Base-by-base conservation (phyloP, 2,888 invertebrate genomes). In the Caenorhabditis doughertyi region DNA sequence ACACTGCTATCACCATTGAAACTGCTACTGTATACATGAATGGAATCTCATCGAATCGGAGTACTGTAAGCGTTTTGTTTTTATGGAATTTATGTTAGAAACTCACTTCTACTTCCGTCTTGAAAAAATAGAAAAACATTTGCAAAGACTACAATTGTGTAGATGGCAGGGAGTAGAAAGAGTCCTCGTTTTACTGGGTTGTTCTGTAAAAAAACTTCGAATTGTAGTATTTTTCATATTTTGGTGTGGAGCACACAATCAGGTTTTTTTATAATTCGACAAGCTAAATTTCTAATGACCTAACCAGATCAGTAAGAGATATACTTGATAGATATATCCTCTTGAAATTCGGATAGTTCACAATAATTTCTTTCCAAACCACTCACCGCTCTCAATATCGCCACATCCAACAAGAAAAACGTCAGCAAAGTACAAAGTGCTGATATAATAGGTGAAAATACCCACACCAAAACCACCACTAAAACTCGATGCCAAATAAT, bases 111-210 rank as follows among this genome's bases (percentile, higher is more conserved):
- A 18, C 87, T 87, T 71, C 98, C 98, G 92, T 97, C 96, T 88
- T 96, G 95, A 65, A 96, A 95, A 73, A 98, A 95, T 85, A 97
- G 97, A 91, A 98, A 94, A 8, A 97, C 94, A 93, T 98, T 99
- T 85, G 98, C 94, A 83, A 96, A 94, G 83, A 98, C 94, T 16
- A 98, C 97, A 72, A 95, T 94, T 84, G 96, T 96, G 92, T 99
- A 98, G 93, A 98, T 96, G 89, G 96, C 93, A 3, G 98, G 98
- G 87, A 99, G 93, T 42, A 96, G 94, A 68, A 93, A 93, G 18
- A 98, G 94, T 49, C 97, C 98, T 21, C 74, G 58, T 70, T 86
- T 53, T 13, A 90, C 60, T 0, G 89, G 88, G 25, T 88, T 83
- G 51, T 68, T 62, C 84, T 83, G 73, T 64, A 84, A 16, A 39